Evolutionary conservation across 1,140 invertebrate genomes (phyloP), one percentile per base, ranked within the genome.

Genomic region (Araneus ventricosus): DNA sequence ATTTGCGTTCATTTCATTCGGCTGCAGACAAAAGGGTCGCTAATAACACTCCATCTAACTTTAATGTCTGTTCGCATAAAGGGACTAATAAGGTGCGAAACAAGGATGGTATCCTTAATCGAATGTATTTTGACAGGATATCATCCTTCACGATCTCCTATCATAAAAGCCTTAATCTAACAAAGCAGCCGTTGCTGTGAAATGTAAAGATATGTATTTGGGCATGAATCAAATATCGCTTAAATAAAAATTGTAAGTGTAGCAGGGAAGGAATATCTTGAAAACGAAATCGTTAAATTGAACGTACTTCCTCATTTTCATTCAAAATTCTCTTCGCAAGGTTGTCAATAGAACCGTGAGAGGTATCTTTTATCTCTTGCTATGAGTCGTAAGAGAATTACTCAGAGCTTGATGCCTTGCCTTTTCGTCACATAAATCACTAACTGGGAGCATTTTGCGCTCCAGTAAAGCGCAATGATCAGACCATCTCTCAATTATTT

Each of bases 401-500:
- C 39, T 88, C 37, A 17, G n/a, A 24, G 61, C 63, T 89, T 89
- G 88, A 79, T 89, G 27, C 88, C 67, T 70, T 34, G 88, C 88
- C 70, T 79, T 88, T 89, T 79, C 70, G 88, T 79, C 88, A 79
- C 88, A 89, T 89, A 89, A 89, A 89, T 89, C 88, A 89, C 88
- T 52, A 89, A 89, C 88, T 45, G 67, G 24, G 67, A 89, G 67
- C 37, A 79, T 89, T 89, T 89, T 45, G 67, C 45, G 88, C 70
- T 89, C 70, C 45, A 63, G 88, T 79, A 89, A 89, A 89, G 88
- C 88, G 41, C 67, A 67, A 89, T 89, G 70, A 80, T 89, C 63
- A 89, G 88, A 79, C 88, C 67, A 89, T 89, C 88, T 89, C 61
- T 89, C 88, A 89, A 89, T 89, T 89, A 89, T 89, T 89, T 89